Base-by-base conservation (phyloP, 2,888 invertebrate genomes). In the Cordilura impudica region DNA sequence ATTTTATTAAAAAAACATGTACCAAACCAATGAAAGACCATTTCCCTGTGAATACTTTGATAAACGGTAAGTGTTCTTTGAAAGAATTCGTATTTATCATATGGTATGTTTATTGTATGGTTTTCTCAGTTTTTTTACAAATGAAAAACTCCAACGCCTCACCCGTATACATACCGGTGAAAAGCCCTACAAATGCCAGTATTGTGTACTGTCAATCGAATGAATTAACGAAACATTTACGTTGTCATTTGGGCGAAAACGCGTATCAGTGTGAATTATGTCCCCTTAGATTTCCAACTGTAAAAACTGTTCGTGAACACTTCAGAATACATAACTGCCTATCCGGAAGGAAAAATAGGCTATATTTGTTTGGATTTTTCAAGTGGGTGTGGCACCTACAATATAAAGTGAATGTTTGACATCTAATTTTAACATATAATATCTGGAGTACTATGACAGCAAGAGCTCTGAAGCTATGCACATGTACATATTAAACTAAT, bases 1-100 rank as follows among this genome's bases (percentile, higher is more conserved):
- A 91, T 90, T 83, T 91, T 92, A 2, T 86, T 94, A 35, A 93
- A 92, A 84, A 92, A 94, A 60, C 94, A 87, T 93, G 49, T 93
- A 93, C 45, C 94, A 94, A 82, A 91, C 93, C 0, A 93, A 93
- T 0, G 91, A 93, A 26, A 83, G 83, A 29, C 84, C 83, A 2
- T 81, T 82, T 54, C 82, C 83, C 35, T 85, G 85, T 18, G 85
- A 85, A 56, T 85, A 83, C 60, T 85, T 84, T 26, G 83, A 82
- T 58, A 85, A 84, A 83, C 81, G 85, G 85, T 84, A 39, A 75
- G 49, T 26, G 21, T 26, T 19, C 0, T 31, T 12, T 0, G 7
- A 8, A 4, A 2, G 26, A 8, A 21, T 53, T 14, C 8, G 1
- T 16, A 26, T 53, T 16, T 16, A 54, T 6, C 4, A 53, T 29